Percentiles rank a stretch among this genome's conserved stretches.
These are phyloP conservation scores for Cricetomys ansorgei DNA, from an alignment of 2,113 vertebrate genomes.

Conservation along the genomic window DNA sequence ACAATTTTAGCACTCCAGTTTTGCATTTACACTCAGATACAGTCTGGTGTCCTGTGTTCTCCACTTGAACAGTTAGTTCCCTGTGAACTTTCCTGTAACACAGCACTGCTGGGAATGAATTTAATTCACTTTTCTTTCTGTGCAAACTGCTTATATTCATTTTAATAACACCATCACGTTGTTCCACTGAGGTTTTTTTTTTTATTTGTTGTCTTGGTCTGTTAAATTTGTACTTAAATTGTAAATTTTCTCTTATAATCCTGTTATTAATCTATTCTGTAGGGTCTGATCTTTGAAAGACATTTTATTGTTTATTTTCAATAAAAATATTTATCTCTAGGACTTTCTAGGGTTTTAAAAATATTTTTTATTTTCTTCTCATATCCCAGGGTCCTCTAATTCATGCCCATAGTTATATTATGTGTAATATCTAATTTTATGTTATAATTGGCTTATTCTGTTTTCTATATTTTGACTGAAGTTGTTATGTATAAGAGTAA, in stretches of 20 bases:
- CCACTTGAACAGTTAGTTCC: not conserved
- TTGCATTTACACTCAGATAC: not conserved
- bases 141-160: not conserved
- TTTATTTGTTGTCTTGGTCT: not conserved
- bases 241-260: not conserved
- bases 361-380: not conserved
- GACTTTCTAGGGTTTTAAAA: not conserved
- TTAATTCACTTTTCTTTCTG: not conserved
- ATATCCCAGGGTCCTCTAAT: not conserved
- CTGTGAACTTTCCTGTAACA: not conserved
- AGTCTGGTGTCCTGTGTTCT: not conserved
- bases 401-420: not conserved
- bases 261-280: not conserved
- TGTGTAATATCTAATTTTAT: not conserved
- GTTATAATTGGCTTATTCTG: not conserved
- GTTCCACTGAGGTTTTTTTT: not conserved
- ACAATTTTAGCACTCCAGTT: not conserved
- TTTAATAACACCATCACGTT: not conserved
- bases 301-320: constrained; percentile 19
- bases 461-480: not conserved
- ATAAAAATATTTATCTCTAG: not conserved
- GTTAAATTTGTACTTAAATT: not conserved
- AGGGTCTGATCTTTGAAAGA: not conserved
- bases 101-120: not conserved
- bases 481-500: not conserved